A percentile compares a stretch with the other conserved stretches of the same genome.
Evolutionary conservation across 2,113 vertebrate genomes (phyloP).

Genomic region (Elaphurus davidianus): DNA sequence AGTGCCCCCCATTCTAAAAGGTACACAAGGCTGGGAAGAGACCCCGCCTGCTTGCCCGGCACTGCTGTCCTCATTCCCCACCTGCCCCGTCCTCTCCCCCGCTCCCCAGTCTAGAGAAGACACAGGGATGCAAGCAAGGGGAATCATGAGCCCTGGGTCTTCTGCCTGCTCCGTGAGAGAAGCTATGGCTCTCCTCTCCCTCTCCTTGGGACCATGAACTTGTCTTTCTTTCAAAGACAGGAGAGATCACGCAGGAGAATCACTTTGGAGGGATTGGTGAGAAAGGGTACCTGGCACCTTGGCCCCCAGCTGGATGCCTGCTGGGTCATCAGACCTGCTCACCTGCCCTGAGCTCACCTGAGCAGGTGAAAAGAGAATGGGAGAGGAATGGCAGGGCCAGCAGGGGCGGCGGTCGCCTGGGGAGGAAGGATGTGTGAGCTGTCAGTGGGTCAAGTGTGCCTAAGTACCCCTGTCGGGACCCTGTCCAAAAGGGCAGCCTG

Average conservation of each 20-base stretch:
- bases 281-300: not conserved
- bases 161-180: not conserved
- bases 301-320: not conserved
- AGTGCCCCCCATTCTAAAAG: no score
- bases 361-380: not conserved
- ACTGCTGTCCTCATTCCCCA: not conserved
- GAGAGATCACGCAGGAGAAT: not conserved
- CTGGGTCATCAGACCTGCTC: not conserved
- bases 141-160: no score
- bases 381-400: not conserved
- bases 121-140: not conserved
- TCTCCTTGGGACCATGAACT: not conserved
- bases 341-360: not conserved
- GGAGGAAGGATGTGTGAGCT: not conserved
- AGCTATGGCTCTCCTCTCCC: not conserved
- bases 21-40: not conserved
- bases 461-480: not conserved
- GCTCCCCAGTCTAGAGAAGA: not conserved
- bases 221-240: not conserved
- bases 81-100: not conserved
- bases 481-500: not conserved
- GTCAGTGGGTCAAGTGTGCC: not conserved
- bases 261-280: not conserved
- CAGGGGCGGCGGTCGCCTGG: rapidly evolving
- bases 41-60: not conserved